Evolutionary conservation across 2,797 vertebrate species (phyloP), one percentile per base, ranked within the genome.

Genomic region (Mormyrus hasselquistii): DNA sequence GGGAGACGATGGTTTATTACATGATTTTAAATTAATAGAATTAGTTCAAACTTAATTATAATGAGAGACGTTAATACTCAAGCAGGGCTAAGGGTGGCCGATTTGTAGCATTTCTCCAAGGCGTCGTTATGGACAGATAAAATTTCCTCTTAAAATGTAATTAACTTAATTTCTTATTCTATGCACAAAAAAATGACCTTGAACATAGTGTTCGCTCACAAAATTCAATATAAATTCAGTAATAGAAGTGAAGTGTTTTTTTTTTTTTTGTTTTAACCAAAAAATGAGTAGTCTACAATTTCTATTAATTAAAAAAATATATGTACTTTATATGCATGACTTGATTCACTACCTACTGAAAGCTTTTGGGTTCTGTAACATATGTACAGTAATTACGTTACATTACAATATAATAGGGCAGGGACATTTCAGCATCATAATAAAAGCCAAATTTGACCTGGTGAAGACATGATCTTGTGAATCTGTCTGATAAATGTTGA

Each of bases 1-100:
- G 2, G 25, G 19, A 29, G n/a, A 47, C 87, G 65, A 16, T 44
- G 87, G 29, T 49, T 87, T 87, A 87, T 65, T 69, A 87, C 22
- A 69, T 87, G 38, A 87, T 87, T 87, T 65, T 50, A 3, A 65
- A 29, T 65, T 29, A 69, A 69, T 87, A 53, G 41, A 87, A 87
- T 87, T 87, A 65, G 55, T 49, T 65, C 16, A 65, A 65, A 57
- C 57, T 87, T 87, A 69, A 65, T 65, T 49, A 65, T 53, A 47
- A 22, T 69, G 19, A 69, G 44, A 87, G 55, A 47, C 50, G 87
- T 65, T 65, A 69, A 87, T 65, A 50, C 44, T 47, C 34, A 47
- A 69, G 59, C 10, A 47, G 22, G 41, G 87, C 25, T 34, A 62
- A 47, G 47, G 87, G 59, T 44, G 38, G 38, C 59, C 41, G 3